phyloP scores from a whole-genome alignment of 2,797 vertebrate species.

The Cyprinella venusta region DNA sequence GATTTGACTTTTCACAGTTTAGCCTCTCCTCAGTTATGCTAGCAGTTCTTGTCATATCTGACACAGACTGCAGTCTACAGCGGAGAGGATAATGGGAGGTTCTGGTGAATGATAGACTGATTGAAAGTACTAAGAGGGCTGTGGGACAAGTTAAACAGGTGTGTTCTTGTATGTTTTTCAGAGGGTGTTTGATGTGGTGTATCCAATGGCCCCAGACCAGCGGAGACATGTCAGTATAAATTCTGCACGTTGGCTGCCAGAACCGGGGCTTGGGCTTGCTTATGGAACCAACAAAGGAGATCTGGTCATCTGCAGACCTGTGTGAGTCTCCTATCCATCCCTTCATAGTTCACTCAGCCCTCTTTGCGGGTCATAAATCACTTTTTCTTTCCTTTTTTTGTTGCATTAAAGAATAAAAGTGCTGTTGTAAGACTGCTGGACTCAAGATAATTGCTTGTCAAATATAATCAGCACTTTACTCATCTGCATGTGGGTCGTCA shows the following conservation, averaged over 20 bases:
- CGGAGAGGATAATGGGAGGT: constrained; percentile 7
- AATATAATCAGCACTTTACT: constrained; percentile 18
- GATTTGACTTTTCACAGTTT: constrained; percentile 40
- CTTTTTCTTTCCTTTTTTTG: background rate
- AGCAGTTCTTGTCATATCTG: constrained; percentile 25
- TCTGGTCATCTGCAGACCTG: constrained; percentile 96
- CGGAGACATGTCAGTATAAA: constrained; percentile 98
- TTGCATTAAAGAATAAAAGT: constrained; percentile 7
- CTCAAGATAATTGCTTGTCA: constrained; percentile 6
- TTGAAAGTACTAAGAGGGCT: background rate
- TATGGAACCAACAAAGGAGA: constrained; percentile 99
- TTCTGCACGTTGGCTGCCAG: constrained; percentile 96
- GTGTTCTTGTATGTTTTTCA: constrained; percentile 36
- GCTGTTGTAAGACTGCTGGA: background rate
- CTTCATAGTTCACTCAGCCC: background rate
- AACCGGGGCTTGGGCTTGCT: constrained; percentile 93
- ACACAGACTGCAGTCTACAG: constrained; percentile 7
- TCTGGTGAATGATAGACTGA: constrained; percentile 17
- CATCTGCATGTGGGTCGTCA: constrained; percentile 7
- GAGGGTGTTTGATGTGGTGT: constrained; percentile 61
- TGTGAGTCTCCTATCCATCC: constrained; percentile 81
- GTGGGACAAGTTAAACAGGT: constrained; percentile 14
- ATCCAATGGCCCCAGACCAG: constrained; percentile 93
- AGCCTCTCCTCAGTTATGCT: constrained; percentile 14
- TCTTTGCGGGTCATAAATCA: background rate